Evolutionary conservation across 2,797 vertebrate species (phyloP), one percentile per base, ranked within the genome.

Genomic region (Anableps anableps): DNA sequence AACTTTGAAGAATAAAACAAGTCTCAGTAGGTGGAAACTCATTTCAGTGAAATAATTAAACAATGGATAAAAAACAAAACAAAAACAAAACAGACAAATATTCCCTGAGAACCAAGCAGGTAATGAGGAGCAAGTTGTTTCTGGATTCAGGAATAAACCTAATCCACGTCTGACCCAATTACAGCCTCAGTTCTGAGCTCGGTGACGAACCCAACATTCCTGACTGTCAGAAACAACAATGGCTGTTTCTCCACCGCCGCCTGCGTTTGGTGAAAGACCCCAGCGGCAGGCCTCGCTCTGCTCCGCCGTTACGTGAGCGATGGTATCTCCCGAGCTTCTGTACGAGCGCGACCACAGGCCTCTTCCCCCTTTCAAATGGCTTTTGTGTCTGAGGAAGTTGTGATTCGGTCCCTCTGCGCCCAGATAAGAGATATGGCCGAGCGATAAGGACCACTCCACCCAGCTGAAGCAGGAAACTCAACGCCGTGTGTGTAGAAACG

Each of bases 321-420:
- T 85, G 6, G 31, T 89, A 86, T 92, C 85, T 73, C 2, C 75
- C 0, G 45, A 0, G 72, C 80, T 86, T 53, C 83, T n/a, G 80
- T 78, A 80, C 72, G 74, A 72, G 31, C 47, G 1, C 19, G 71
- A 77, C 66, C 78, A 4, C 75, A 66, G 70, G 80, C 58, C 86
- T 80, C 85, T 90, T 91, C 82, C 89, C 34, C 66, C 68, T 89
- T 87, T 80, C 66, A 82, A 76, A 85, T 45, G 75, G 72, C 81
- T 87, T n/a, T 41, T 45, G 89, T 81, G 74, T 76, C 81, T 17
- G 83, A 92, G 91, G 92, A 94, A 91, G 93, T 91, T 62, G 84
- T 86, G 85, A 85, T 88, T 84, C 5, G 84, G 84, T 53, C 87
- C 88, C 86, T 85, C 78, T 55, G 86, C 89, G 34, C 0, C 72